These are phyloP conservation scores for Cephus pulcher DNA, from an alignment of 2,888 invertebrate species.

Conservation along the genomic window DNA sequence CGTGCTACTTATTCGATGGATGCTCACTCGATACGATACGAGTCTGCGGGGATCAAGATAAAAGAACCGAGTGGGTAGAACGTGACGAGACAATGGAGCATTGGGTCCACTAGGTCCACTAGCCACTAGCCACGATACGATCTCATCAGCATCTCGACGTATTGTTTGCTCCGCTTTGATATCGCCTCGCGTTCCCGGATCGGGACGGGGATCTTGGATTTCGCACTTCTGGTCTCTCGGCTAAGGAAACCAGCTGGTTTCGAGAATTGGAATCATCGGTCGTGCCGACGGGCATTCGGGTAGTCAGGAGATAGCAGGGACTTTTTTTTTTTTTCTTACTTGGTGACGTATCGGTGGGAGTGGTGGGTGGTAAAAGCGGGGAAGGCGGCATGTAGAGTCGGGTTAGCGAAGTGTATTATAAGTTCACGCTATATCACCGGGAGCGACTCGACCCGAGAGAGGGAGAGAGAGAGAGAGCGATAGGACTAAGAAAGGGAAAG, in stretches of 20 bases:
- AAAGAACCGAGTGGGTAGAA: slow-evolving; percentile 65
- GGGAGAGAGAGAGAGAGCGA: neutral
- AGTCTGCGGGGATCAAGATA: slow-evolving; percentile 63
- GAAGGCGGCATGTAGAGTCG: neutral
- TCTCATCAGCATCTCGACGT: slow-evolving; percentile 66
- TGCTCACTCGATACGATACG: slow-evolving; percentile 64
- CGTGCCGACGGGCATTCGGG: neutral
- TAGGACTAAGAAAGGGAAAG: neutral
- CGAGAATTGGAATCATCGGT: neutral
- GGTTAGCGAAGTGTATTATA: slow-evolving; percentile 28
- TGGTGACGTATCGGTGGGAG: neutral
- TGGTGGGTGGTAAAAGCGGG: neutral
- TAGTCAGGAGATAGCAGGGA: neutral
- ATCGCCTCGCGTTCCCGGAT: slow-evolving; percentile 33
- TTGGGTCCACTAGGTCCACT: slow-evolving; percentile 62
- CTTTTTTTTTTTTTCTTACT: neutral
- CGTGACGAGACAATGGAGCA: slow-evolving; percentile 67
- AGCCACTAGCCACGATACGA: slow-evolving; percentile 65
- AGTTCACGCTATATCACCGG: slow-evolving; percentile 30
- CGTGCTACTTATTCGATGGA: slow-evolving; percentile 64
- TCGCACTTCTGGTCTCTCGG: neutral
- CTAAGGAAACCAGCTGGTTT: neutral
- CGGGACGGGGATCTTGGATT: neutral
- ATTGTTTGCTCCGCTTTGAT: slow-evolving; percentile 64
- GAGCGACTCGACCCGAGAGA: neutral